Evolutionary conservation across 2,113 vertebrate species (phyloP), one percentile per base, ranked within the genome.

Genomic region (Megaceryle maxima): DNA sequence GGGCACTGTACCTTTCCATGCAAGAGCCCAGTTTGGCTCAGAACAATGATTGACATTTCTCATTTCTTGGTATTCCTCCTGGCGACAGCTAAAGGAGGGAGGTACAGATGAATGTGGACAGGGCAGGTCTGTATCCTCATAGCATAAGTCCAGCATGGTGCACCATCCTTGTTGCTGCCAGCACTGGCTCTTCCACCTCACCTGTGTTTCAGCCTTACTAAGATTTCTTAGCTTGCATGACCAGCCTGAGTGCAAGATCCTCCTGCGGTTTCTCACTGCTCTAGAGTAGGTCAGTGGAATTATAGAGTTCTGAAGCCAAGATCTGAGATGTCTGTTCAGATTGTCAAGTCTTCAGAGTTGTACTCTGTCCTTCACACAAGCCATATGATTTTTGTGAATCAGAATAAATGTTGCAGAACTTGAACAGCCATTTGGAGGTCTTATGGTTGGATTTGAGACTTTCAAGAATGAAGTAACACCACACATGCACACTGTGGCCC

Each of bases 211-310:
- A 77, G 28, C 39, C 35, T 33, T 11, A 22, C 10, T 15, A 16
- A 57, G 12, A 20, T 51, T 70, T 62, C 37, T 28, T 50, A 28
- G 20, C 50, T 70, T 41, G 26, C 48, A 16, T 1, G 14, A 41
- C 55, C 50, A 35, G 19, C 20, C 39, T 51, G 53, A 19, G 28
- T 28, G 8, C 1, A 1, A 66, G 39, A 18, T 39, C 59, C 8
- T 76, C n/a, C 8, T 68, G 26, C 0, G 0, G 12, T 43, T 92
- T 68, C 72, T 86, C 19, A 33, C 14, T 4, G 0, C 29, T 83
- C 33, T 2, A 4, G 17, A 50, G n/a, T 2, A n/a, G 33, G 14
- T 2, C 11, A 5, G 7, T 72, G 72, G 44, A 51, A 62, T 60
- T 73, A 16, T 35, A 48, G 53, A 64, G 17, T 11, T 33, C 26